Percentiles rank a stretch among this genome's conserved stretches.
Conservation (phyloP, 2,888 invertebrate species). For the Chloroclysta siterata region DNA sequence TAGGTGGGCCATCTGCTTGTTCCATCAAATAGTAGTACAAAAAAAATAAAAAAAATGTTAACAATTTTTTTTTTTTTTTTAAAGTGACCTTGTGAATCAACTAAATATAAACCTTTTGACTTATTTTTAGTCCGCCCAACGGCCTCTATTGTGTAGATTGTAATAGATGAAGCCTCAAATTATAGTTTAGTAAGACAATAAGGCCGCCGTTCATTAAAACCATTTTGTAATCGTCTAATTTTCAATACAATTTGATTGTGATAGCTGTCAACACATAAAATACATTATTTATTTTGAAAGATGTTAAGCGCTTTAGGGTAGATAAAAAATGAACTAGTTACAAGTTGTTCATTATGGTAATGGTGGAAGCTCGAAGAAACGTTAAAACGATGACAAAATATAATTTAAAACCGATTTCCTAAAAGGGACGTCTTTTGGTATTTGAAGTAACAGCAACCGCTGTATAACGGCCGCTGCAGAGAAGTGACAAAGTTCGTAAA, state of each 20-base stretch:
- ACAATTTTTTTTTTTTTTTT: too few species aligned
- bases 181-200: background rate
- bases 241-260: slow-evolving; percentile 10
- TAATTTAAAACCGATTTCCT: slow-evolving; percentile 23
- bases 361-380: slow-evolving; percentile 7
- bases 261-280: slow-evolving; percentile 1
- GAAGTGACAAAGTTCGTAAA: background rate
- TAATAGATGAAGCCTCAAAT: too few species aligned
- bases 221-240: background rate
- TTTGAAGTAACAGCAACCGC: background rate
- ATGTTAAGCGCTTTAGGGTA: slow-evolving; percentile 4
- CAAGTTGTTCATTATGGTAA: slow-evolving; percentile 12
- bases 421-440: background rate
- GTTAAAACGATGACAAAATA: slow-evolving; percentile 10
- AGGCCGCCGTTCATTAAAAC: background rate
- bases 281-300: slow-evolving; percentile 7
- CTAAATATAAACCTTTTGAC: too few species aligned
- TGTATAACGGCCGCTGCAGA: background rate
- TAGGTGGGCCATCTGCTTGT: too few species aligned
- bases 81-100: too few species aligned
- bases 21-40: too few species aligned
- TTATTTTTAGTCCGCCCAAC: too few species aligned
- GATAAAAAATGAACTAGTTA: slow-evolving; percentile 12
- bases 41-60: too few species aligned
- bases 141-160: too few species aligned